Conservation (phyloP, 2,888 invertebrate species). For the Ellobium chinense region DNA sequence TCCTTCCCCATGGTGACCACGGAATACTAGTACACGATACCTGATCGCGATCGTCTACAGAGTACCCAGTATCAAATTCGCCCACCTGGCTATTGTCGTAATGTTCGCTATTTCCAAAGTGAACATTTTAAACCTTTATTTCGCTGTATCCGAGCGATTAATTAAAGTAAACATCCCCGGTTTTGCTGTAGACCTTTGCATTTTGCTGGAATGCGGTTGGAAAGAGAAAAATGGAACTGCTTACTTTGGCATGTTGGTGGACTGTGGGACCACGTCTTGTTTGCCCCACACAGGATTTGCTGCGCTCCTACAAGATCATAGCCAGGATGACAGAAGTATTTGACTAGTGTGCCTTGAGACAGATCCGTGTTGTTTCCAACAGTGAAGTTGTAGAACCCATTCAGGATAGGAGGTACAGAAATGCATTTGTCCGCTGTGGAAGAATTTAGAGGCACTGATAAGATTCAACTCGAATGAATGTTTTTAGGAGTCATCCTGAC, state of each 20-base stretch:
- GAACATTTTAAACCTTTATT: background rate
- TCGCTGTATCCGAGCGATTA: background rate
- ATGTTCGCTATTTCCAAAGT: background rate
- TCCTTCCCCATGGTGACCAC: too few species aligned
- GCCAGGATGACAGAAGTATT: slow-evolving; percentile 27
- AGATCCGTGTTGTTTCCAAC: background rate
- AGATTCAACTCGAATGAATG: too few species aligned
- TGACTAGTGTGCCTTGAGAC: slow-evolving; percentile 25
- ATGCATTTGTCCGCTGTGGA: slow-evolving; percentile 17
- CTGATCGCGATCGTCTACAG: too few species aligned
- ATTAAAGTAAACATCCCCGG: background rate
- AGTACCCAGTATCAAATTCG: too few species aligned
- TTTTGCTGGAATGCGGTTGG: too few species aligned
- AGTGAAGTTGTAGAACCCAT: slow-evolving; percentile 6
- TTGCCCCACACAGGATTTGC: slow-evolving; percentile 27
- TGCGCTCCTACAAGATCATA: slow-evolving; percentile 33
- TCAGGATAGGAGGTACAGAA: background rate
- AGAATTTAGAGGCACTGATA: background rate
- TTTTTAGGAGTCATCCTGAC: too few species aligned
- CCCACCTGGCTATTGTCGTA: too few species aligned
- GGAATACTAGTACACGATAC: too few species aligned
- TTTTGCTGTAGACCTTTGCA: too few species aligned
- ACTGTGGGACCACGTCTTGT: slow-evolving; percentile 35
- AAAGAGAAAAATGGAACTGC: background rate
- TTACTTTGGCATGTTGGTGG: slow-evolving; percentile 41